Conservation (phyloP, 2,888 invertebrate genomes). For the Teinopalpus imperialis region DNA sequence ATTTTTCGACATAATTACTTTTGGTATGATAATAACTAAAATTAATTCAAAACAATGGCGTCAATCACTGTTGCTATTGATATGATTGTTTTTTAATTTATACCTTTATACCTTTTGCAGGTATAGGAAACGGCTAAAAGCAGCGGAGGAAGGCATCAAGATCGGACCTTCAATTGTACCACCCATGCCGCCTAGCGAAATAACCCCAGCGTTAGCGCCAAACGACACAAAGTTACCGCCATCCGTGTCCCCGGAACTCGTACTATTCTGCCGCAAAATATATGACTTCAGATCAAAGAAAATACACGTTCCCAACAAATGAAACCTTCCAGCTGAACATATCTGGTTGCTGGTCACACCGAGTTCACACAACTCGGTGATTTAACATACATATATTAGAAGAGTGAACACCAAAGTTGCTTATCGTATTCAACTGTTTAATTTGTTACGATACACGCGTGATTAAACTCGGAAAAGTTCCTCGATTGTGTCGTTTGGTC, state of each 20-base stretch:
- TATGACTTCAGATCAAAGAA: slow-evolving; percentile 97
- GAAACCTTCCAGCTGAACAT: slow-evolving; percentile 38
- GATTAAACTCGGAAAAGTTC: neutral
- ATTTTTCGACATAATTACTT: too few relatives aligned
- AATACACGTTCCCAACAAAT: slow-evolving; percentile 77
- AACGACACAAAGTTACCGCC: slow-evolving; percentile 85
- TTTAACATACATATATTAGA: slow-evolving; percentile 19
- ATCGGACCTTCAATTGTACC: slow-evolving; percentile 89
- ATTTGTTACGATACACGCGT: slow-evolving; percentile 11
- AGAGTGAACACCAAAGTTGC: slow-evolving; percentile 53
- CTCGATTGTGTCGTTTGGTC: slow-evolving; percentile 18
- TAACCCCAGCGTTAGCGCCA: slow-evolving; percentile 69
- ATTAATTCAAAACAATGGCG: too few relatives aligned
- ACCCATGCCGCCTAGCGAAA: slow-evolving; percentile 80
- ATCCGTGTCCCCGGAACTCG: slow-evolving; percentile 87
- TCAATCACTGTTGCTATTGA: too few relatives aligned
- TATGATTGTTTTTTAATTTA: too few relatives aligned
- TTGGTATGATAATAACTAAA: too few relatives aligned
- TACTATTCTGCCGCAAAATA: slow-evolving; percentile 95
- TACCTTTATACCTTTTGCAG: too few relatives aligned
- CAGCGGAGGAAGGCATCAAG: slow-evolving; percentile 88
- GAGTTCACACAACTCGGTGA: slow-evolving; percentile 1
- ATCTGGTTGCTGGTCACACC: slow-evolving; percentile 35
- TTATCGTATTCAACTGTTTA: slow-evolving; percentile 2
- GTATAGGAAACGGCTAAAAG: slow-evolving; percentile 91